Evolutionary conservation across 2,888 invertebrate species (phyloP), one percentile per base, ranked within the genome.

Genomic region (Hyposoter dolosus): DNA sequence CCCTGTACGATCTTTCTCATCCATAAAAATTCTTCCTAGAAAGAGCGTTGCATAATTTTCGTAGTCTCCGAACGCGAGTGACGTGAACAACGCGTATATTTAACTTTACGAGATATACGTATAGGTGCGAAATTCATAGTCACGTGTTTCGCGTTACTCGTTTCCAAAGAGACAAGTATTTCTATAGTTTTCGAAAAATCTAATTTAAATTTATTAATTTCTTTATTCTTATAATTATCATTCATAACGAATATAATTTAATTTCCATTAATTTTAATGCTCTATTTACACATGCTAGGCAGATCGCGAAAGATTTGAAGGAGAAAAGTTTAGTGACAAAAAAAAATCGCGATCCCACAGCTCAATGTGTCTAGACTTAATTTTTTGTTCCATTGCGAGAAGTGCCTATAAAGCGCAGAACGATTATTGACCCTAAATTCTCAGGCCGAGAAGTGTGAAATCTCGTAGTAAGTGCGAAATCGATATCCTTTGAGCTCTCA

Each of bases 311-410:
- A 19, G 53, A 10, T 19, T 17, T 4, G n/a, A n/a, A 32, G 72
- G 50, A 35, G 53, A 53, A 72, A 40, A 35, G 35, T 53, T 40
- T 0, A 19, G 72, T 35, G 50, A 72, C 23, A 53, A 72, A 72
- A 72, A 35, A 40, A 72, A 56, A n/a, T 12, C 15, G 60, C 60
- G 50, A 53, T 50, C 72, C 53, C 72, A 50, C 72, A 50, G n/a
- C 72, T 72, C 10, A n/a, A 47, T 72, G 50, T 50, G 50, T 50
- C 74, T 74, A 43, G 74, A 74, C 74, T 40, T 40, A 56, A 40
- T 60, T 74, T 74, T 74, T 56, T 56, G 35, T 53, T 35, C 56
- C 19, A 28, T 69, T 28, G n/a, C 69, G 32, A 28, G 19, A 50
- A 35, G 60, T 74, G 35, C 56, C 35, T 40, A 56, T 60, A 74